A percentile compares a stretch with the other conserved stretches of the same genome.
These are phyloP conservation scores for Drosophila eugracilis DNA, from an alignment of 1,140 invertebrate species.

Conservation along the genomic window DNA sequence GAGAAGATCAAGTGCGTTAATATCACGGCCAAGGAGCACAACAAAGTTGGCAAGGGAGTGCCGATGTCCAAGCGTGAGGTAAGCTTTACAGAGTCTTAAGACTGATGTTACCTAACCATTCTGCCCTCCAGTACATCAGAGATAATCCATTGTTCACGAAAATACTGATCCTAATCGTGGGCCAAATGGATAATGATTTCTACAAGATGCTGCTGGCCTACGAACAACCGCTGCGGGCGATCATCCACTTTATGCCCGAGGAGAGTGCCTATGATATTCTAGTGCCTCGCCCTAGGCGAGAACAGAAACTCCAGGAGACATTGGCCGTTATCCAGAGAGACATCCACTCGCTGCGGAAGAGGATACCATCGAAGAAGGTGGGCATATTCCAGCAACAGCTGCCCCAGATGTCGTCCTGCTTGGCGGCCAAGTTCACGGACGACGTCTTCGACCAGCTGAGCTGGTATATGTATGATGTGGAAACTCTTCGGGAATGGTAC, in stretches of 20 bases:
- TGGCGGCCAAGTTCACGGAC: conserved; percentile 43
- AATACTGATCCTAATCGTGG: conserved; percentile 58
- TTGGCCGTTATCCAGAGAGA: conserved; percentile 55
- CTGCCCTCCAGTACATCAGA: conserved; percentile 50
- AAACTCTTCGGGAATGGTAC: conserved; percentile 64
- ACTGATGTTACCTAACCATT: neutral
- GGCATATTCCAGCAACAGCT: conserved; percentile 71
- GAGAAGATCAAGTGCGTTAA: conserved; percentile 44
- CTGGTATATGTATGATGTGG: conserved; percentile 72
- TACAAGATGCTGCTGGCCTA: conserved; percentile 46
- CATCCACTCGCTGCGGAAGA: conserved; percentile 51
- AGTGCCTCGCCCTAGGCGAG: conserved; percentile 63
- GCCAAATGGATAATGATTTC: conserved; percentile 42
- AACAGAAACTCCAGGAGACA: conserved; percentile 35
- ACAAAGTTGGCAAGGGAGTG: conserved; percentile 57
- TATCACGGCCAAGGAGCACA: conserved; percentile 55
- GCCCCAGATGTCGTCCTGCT: conserved; percentile 71
- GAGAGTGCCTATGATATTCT: conserved; percentile 63
- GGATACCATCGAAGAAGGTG: conserved; percentile 39
- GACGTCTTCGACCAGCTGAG: conserved; percentile 69
- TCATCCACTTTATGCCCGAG: conserved; percentile 71
- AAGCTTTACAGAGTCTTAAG: no score
- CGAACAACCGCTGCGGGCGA: conserved; percentile 48
- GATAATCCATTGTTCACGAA: conserved; percentile 40
- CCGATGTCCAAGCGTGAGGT: conserved; percentile 45